A percentile compares a stretch with the other conserved stretches of the same genome.
phyloP scores from a whole-genome alignment of 2,888 invertebrate species.

The Caenorhabditis sp. region DNA sequence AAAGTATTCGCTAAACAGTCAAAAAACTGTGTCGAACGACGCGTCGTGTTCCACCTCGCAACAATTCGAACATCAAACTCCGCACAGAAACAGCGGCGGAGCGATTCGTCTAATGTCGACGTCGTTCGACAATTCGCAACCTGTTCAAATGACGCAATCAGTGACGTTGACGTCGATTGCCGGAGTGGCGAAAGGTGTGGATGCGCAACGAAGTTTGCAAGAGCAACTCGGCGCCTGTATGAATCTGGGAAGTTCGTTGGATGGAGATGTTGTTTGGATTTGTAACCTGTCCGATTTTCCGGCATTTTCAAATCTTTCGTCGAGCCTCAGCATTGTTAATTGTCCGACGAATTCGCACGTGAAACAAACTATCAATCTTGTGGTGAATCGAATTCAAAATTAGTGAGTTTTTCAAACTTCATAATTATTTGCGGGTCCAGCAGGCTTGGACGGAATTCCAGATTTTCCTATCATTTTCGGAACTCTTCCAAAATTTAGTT shows the following conservation, averaged over 20 bases:
- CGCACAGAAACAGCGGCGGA: neutral
- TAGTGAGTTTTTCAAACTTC: conserved; percentile 61
- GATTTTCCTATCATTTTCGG: no score
- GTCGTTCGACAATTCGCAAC: neutral
- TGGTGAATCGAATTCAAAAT: conserved; percentile 65
- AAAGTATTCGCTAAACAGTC: conserved; percentile 17
- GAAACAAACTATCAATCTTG: conserved; percentile 51
- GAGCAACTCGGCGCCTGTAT: conserved; percentile 13
- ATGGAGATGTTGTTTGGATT: conserved; percentile 33
- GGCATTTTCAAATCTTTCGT: conserved; percentile 22
- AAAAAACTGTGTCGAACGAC: conserved; percentile 17
- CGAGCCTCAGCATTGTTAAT: conserved; percentile 52
- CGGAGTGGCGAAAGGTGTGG: conserved; percentile 12
- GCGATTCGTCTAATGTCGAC: neutral
- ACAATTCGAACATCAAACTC: conserved; percentile 17
- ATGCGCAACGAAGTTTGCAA: conserved; percentile 19
- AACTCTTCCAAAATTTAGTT: no score
- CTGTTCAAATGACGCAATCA: neutral
- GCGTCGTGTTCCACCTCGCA: conserved; percentile 23
- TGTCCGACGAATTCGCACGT: conserved; percentile 53
- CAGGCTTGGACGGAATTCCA: no score
- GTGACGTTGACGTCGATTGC: neutral
- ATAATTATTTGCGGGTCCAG: no score
- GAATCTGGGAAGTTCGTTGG: conserved; percentile 7
- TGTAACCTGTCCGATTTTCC: conserved; percentile 28